Evolutionary conservation across 2,888 invertebrate genomes (phyloP).

Genomic region (Pseudeuparius sepicola): DNA sequence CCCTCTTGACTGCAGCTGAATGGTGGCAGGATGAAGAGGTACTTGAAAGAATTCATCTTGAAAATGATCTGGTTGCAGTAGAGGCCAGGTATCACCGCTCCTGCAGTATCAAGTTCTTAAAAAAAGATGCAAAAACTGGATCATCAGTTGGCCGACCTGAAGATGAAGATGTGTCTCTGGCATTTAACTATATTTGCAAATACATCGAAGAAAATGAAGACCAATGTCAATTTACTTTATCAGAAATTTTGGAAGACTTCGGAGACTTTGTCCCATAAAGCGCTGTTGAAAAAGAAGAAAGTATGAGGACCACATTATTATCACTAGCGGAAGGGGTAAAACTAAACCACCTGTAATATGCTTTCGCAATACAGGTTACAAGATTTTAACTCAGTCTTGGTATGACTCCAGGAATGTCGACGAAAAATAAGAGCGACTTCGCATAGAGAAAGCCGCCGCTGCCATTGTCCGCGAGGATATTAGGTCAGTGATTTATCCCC

Average conservation of each 20-base stretch:
- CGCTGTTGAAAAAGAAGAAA: conserved; percentile 10
- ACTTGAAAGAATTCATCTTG: conserved; percentile 12
- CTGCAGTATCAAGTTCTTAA: conserved; percentile 11
- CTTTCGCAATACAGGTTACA: too few species aligned
- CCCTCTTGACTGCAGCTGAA: conserved; percentile 12
- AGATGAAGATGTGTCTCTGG: conserved; percentile 10
- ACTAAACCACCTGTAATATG: conserved; percentile 10
- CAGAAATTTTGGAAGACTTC: too few species aligned
- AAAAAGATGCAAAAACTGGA: conserved; percentile 13
- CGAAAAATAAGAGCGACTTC: conserved; percentile 13
- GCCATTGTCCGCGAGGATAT: conserved; percentile 15
- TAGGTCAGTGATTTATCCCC: conserved; percentile 13
- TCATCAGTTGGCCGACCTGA: too few species aligned
- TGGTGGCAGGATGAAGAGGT: conserved; percentile 13
- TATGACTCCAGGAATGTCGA: conserved; percentile 9
- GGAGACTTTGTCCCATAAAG: conserved; percentile 15
- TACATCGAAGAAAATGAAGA: conserved; percentile 14
- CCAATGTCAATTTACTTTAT: conserved; percentile 13
- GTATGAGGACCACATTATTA: conserved; percentile 12
- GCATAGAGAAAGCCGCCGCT: conserved; percentile 12
- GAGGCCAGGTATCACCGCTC: conserved; percentile 6
- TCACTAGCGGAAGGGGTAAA: conserved; percentile 9
- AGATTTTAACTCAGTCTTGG: conserved; percentile 9
- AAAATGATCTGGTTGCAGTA: conserved; percentile 13
- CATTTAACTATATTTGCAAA: conserved; percentile 13